Conservation (phyloP, 2,113 vertebrate species). For the Oreochromis niloticus region DNA sequence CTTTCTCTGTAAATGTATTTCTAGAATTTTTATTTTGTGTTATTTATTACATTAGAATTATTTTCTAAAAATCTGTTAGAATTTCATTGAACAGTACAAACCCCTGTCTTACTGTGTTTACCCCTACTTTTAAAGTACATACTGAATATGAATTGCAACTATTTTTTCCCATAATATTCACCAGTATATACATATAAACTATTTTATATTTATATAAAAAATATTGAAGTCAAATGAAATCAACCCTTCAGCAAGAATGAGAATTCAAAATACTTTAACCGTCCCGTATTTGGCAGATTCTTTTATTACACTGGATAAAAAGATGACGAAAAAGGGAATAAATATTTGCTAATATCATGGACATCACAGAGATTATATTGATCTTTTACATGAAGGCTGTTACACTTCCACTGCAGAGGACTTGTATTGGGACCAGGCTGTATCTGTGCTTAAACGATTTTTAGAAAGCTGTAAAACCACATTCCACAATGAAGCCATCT, state of each 20-base stretch:
- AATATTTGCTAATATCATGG: not conserved
- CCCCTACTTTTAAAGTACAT: rapidly evolving
- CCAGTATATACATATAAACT: not conserved
- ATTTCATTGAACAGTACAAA: not conserved
- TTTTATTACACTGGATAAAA: not conserved
- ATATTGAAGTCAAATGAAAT: not conserved
- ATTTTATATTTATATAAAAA: not conserved
- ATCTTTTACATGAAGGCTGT: not conserved
- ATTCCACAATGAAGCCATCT: not conserved
- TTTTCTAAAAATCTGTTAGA: not conserved
- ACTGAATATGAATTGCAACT: not conserved
- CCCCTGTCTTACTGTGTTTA: rapidly evolving
- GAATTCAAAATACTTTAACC: not conserved
- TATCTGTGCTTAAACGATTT: rapidly evolving
- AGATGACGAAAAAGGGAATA: rapidly evolving
- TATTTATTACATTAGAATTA: not conserved
- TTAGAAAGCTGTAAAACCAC: rapidly evolving
- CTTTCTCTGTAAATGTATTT: not conserved
- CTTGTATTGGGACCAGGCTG: not conserved
- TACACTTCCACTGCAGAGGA: too few species aligned
- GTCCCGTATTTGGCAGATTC: not conserved
- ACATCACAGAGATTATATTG: rapidly evolving
- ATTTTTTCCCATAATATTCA: not conserved
- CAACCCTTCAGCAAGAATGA: not conserved
- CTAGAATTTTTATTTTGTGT: not conserved